A percentile compares a stretch with the other conserved stretches of the same genome.
Evolutionary conservation across 1,140 invertebrate species (phyloP).

Genomic region (Pectinophora gossypiella): DNA sequence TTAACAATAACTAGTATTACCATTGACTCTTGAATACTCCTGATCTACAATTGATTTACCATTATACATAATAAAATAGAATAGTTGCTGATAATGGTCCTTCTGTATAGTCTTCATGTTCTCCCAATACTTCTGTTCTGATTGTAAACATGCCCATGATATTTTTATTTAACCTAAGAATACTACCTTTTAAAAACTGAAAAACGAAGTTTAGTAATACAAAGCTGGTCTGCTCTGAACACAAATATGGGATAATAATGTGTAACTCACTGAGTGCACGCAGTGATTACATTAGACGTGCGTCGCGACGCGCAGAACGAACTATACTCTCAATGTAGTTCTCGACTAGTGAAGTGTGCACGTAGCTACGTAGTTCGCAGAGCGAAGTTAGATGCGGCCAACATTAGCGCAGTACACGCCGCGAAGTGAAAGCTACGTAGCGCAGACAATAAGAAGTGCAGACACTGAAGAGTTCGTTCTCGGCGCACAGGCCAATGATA

Average conservation of each 20-base stretch:
- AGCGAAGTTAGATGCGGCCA: slow-evolving; percentile 65
- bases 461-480: slow-evolving; percentile 71
- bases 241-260: slow-evolving; percentile 64
- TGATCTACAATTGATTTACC: too few relatives aligned
- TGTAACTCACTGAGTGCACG: slow-evolving; percentile 72
- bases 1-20: too few relatives aligned
- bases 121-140: too few relatives aligned
- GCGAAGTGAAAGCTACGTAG: slow-evolving; percentile 71
- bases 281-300: slow-evolving; percentile 69
- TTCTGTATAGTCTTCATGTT: too few relatives aligned
- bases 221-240: slow-evolving; percentile 44
- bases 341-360: slow-evolving; percentile 62
- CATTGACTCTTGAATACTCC: too few relatives aligned
- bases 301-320: slow-evolving; percentile 55
- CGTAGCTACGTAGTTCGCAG: slow-evolving; percentile 64
- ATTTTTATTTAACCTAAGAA: too few relatives aligned
- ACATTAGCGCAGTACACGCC: slow-evolving; percentile 64
- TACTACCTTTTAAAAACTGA: background rate
- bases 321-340: slow-evolving; percentile 63
- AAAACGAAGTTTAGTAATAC: slow-evolving; percentile 10
- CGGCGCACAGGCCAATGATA: slow-evolving; percentile 74
- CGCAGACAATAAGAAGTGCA: slow-evolving; percentile 74
- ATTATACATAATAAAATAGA: too few relatives aligned
- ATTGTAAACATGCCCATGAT: too few relatives aligned
- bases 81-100: too few relatives aligned